Conservation (phyloP, 2,888 invertebrate genomes). For the Drosophila meridiana region DNA sequence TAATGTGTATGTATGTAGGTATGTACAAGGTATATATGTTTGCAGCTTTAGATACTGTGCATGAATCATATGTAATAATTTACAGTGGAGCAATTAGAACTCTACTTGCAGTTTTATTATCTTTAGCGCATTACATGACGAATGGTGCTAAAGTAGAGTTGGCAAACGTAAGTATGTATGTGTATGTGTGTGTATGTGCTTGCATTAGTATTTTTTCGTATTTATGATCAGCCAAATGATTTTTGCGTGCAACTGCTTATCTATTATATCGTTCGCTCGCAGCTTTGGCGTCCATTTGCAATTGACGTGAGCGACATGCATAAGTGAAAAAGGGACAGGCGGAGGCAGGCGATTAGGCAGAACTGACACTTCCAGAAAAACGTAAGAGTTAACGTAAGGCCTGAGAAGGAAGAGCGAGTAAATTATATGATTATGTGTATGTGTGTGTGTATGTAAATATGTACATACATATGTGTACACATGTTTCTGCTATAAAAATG, state of each 20-base stretch:
- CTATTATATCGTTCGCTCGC: background rate
- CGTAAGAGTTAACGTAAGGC: background rate
- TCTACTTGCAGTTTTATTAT: conserved; percentile 10
- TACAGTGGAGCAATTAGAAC: conserved; percentile 10
- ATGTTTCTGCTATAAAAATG: background rate
- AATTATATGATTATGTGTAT: background rate
- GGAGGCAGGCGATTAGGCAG: background rate
- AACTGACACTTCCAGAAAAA: background rate
- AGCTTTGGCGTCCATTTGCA: conserved; percentile 8
- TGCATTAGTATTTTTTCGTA: background rate
- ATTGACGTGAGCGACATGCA: background rate
- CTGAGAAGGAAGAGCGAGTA: background rate
- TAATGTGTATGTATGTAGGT: background rate
- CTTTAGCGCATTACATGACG: conserved; percentile 24
- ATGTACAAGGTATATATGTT: background rate
- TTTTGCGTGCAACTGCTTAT: conserved; percentile 14
- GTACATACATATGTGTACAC: background rate
- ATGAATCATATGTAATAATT: conserved; percentile 35
- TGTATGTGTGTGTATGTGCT: background rate
- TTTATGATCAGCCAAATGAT: conserved; percentile 10
- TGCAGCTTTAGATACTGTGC: conserved; percentile 14
- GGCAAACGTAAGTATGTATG: background rate
- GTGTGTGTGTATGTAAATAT: background rate
- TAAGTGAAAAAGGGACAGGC: conserved; percentile 5
- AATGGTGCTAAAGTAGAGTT: background rate